Evolutionary conservation across 1,140 invertebrate species (phyloP).

Genomic region (Harpegnathos saltator): DNA sequence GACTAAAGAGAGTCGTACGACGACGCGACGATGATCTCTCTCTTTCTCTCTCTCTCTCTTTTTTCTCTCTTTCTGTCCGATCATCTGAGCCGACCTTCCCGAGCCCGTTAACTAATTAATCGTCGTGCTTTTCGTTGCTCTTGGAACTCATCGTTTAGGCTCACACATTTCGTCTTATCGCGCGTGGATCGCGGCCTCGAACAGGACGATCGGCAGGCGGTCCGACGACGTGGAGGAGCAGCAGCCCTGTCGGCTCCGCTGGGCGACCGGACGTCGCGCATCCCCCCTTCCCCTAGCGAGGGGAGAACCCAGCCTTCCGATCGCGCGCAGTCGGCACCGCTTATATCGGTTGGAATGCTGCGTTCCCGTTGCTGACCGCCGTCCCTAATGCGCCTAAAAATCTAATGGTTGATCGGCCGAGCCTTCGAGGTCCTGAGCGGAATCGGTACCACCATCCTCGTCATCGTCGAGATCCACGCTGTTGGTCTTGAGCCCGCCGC

Average conservation of each 20-base stretch:
- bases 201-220: constrained; percentile 12
- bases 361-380: constrained; percentile 35
- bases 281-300: neutral
- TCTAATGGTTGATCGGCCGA: constrained; percentile 92
- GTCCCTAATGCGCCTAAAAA: constrained; percentile 87
- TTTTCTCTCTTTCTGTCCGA: neutral
- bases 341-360: constrained; percentile 53
- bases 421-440: constrained; percentile 90
- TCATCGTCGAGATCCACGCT: constrained; percentile 87
- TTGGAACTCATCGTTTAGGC: constrained; percentile 60
- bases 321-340: constrained; percentile 32
- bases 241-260: constrained; percentile 28
- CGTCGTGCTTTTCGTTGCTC: constrained; percentile 62
- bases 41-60: neutral
- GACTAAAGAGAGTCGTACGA: constrained; percentile 16
- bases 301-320: neutral
- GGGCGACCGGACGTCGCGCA: constrained; percentile 44
- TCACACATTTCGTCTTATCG: constrained; percentile 45
- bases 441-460: constrained; percentile 89
- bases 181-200: constrained; percentile 37
- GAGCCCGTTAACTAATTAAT: constrained; percentile 28
- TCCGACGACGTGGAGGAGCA: constrained; percentile 55
- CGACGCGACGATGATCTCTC: constrained; percentile 26
- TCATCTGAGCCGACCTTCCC: neutral
- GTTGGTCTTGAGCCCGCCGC: constrained; percentile 85